Evolutionary conservation across 2,113 vertebrate species (phyloP).

Genomic region (Hoplias malabaricus): DNA sequence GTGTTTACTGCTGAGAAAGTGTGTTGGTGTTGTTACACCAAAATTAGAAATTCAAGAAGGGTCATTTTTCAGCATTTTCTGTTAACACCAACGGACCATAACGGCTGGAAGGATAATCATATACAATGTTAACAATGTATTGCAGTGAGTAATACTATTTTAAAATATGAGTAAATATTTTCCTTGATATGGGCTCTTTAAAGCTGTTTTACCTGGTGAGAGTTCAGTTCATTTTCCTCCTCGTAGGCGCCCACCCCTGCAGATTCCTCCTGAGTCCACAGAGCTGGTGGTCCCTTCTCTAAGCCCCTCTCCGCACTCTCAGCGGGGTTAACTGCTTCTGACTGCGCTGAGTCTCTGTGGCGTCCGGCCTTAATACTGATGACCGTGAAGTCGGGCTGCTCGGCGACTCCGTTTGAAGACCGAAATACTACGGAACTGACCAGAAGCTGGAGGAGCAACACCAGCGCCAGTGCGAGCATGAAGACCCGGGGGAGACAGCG

Average conservation of each 20-base stretch:
- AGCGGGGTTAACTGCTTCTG: neutral
- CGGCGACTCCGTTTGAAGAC: constrained; percentile 14
- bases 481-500: constrained; percentile 35
- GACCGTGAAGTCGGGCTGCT: constrained; percentile 62
- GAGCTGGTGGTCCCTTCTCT: constrained; percentile 27
- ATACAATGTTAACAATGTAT: too few species aligned
- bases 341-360: neutral
- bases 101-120: too few species aligned
- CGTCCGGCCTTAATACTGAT: constrained; percentile 66
- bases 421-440: constrained; percentile 55
- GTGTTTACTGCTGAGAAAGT: too few species aligned
- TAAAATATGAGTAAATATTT: too few species aligned
- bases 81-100: too few species aligned
- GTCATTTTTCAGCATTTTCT: too few species aligned
- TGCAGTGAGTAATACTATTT: too few species aligned
- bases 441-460: constrained; percentile 65
- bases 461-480: constrained; percentile 53
- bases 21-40: too few species aligned
- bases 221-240: constrained; percentile 67
- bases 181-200: too few species aligned
- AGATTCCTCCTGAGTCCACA: constrained; percentile 43
- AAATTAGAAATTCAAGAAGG: too few species aligned
- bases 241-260: constrained; percentile 53
- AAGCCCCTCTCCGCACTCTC: neutral
- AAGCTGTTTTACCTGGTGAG: constrained; percentile 59